Evolutionary conservation across 2,888 invertebrate genomes (phyloP), one percentile per base, ranked within the genome.

Genomic region (Spisula solida): DNA sequence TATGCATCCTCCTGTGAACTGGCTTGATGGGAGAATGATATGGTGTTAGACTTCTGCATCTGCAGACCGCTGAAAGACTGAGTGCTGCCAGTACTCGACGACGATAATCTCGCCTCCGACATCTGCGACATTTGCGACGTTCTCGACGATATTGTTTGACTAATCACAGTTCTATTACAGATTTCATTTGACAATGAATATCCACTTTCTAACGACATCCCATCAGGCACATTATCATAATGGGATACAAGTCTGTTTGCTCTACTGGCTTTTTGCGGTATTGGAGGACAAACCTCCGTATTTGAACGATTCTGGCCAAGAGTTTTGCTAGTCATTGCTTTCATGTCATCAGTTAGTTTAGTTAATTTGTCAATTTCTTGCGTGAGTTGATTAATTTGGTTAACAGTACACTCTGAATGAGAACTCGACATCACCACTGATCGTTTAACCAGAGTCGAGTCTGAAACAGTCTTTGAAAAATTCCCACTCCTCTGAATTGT

Each of bases 211-310:
- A 84, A 89, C 12, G 81, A n/a, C 20, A 85, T 66, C 84, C 88
- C 91, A 86, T 94, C 94, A 20, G 94, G 94, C 18, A 98, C 97
- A 95, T 98, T 98, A 96, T 98, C 98, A 95, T 98, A 98, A 88
- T 98, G 98, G 56, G 98, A 98, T 78, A 97, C 97, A 89, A 97
- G 97, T 81, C 98, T 97, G 90, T 98, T 97, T 18, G 97, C 96
- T 94, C 98, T 98, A 92, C 97, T 97, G 85, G 97, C 97, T 95
- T 98, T 98, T 93, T 97, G 97, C n/a, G 98, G 98, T 86, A 98
- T 96, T 5, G 96, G 95, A 0, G 98, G 97, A 0, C 98, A 97
- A 16, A 79, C 56, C 41, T 79, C 85, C 29, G n/a, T 20, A n/a
- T 5, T 31, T 48, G 34, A 51, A 29, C 55, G 20, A 20, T 55